Conservation (phyloP, 2,888 invertebrate species). For the Pseudococcus longispinus region DNA sequence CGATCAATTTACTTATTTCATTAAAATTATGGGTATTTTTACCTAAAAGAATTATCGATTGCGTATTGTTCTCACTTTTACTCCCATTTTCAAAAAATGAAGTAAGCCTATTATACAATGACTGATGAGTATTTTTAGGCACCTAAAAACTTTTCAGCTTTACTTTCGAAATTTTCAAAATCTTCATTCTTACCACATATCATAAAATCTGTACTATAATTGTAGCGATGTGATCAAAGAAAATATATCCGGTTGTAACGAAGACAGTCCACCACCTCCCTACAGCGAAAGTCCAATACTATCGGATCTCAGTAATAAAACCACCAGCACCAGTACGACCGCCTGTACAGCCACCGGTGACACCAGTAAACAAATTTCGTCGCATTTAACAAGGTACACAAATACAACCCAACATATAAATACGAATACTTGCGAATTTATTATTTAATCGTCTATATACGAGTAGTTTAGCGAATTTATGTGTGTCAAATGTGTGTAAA, state of each 20-base stretch:
- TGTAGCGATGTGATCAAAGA: conserved; percentile 60
- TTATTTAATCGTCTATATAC: conserved; percentile 57
- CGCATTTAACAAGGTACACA: conserved; percentile 60
- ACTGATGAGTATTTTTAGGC: too few species aligned
- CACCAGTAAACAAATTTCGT: conserved; percentile 49
- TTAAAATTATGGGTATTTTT: too few species aligned
- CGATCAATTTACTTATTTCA: too few species aligned
- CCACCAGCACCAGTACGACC: conserved; percentile 56
- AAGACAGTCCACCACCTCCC: conserved; percentile 65
- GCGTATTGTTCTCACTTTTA: too few species aligned
- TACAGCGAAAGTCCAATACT: conserved; percentile 61
- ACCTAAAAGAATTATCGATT: too few species aligned
- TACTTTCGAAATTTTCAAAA: too few species aligned
- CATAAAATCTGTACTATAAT: neutral
- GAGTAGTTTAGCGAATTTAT: neutral
- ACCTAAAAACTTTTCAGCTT: too few species aligned
- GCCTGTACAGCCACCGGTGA: conserved; percentile 47
- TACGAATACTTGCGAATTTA: conserved; percentile 57
- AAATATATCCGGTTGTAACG: conserved; percentile 58
- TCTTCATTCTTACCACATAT: neutral
- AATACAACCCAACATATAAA: conserved; percentile 39
- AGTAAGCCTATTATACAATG: too few species aligned
- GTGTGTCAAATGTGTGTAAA: conserved; percentile 31
- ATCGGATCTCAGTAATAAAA: conserved; percentile 55
- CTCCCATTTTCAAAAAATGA: too few species aligned